Evolutionary conservation across 2,113 vertebrate genomes (phyloP).

Genomic region (Callipepla squamata): DNA sequence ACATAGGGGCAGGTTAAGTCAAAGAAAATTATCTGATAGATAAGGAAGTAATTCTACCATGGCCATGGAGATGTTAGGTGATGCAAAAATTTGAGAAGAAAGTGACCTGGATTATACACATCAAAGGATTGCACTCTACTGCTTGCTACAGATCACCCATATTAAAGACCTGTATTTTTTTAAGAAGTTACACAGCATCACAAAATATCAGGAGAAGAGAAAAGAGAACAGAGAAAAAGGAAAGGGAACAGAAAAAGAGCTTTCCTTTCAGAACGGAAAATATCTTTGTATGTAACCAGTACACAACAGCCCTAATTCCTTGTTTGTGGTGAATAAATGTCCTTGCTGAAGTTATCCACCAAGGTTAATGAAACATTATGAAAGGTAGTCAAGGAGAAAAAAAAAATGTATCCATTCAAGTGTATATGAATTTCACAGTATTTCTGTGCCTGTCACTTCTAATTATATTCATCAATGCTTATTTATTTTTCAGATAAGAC

Average conservation of each 20-base stretch:
- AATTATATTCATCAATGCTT: constrained; percentile 9
- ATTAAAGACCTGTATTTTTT: neutral
- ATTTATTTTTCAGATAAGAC: constrained; percentile 24
- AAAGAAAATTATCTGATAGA: neutral
- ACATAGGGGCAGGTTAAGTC: neutral
- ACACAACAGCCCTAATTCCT: neutral
- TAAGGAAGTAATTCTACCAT: neutral
- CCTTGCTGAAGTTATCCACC: constrained; percentile 2
- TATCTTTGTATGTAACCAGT: neutral
- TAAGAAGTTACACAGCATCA: neutral
- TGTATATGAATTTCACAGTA: constrained; percentile 45
- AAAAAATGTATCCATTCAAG: constrained; percentile 30
- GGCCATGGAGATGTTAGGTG: rapidly evolving
- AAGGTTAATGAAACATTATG: constrained; percentile 53
- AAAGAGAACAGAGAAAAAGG: neutral
- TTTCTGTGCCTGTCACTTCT: constrained; percentile 52
- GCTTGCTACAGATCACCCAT: neutral
- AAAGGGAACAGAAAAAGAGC: neutral
- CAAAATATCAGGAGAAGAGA: neutral
- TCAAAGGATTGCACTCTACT: neutral
- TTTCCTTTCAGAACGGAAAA: neutral
- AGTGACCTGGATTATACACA: neutral
- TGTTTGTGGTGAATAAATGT: neutral
- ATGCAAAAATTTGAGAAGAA: neutral
- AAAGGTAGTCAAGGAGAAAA: constrained; percentile 56